Evolutionary conservation across 2,113 vertebrate genomes (phyloP).

Genomic region (Excalfactoria chinensis): DNA sequence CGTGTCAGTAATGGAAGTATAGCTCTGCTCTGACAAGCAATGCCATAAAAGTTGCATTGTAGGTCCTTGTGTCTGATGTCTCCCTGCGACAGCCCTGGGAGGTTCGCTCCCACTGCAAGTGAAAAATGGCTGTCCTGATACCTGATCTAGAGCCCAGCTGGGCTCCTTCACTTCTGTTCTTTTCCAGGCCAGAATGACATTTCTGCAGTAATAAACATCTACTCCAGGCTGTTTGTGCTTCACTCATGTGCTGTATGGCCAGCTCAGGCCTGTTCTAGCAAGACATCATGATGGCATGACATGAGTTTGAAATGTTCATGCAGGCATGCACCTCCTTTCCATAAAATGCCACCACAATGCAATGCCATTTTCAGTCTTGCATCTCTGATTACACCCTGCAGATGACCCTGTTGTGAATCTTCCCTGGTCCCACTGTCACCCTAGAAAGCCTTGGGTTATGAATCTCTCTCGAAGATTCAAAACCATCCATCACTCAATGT

Average conservation of each 20-base stretch:
- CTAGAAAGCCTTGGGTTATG: neutral
- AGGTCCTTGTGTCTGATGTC: neutral
- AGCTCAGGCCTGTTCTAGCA: neutral
- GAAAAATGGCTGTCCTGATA: neutral
- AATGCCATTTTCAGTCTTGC: neutral
- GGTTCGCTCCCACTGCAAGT: slow-evolving; percentile 1
- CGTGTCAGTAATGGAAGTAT: neutral
- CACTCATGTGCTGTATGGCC: neutral
- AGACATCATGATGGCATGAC: neutral
- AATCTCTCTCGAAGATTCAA: neutral
- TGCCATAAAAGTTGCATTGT: neutral
- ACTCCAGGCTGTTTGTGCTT: neutral
- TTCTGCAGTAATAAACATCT: neutral
- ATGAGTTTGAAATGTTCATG: neutral
- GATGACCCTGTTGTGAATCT: neutral
- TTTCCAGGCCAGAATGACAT: neutral
- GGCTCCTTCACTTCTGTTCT: neutral
- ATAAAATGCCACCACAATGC: neutral
- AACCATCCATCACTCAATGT: neutral
- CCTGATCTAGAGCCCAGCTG: neutral
- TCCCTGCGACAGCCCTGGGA: neutral
- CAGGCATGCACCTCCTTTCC: neutral
- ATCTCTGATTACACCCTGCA: neutral
- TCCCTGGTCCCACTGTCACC: neutral
- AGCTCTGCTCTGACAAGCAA: slow-evolving; percentile 44